These are phyloP conservation scores for Paramuricea clavata DNA, from an alignment of 92 coral and sea anemone species.

Conservation along the genomic window DNA sequence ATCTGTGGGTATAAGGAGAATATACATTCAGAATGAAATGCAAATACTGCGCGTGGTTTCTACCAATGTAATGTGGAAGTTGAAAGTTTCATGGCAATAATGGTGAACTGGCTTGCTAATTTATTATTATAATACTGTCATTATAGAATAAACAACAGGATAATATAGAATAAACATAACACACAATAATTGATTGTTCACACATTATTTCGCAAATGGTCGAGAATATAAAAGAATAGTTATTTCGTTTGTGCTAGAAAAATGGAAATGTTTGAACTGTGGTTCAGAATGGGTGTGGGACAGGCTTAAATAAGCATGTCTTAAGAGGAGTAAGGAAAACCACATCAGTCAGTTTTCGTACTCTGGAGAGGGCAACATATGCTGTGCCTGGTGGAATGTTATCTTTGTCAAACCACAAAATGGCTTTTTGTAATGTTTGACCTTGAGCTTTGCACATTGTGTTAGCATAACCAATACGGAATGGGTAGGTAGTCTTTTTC, in stretches of 20 bases:
- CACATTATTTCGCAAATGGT: not conserved
- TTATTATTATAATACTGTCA: not conserved
- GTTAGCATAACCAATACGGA: not conserved
- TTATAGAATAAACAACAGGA: too few relatives aligned
- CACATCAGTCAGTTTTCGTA: not conserved
- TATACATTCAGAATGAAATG: too few relatives aligned
- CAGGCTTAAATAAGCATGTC: not conserved
- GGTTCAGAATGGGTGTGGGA: not conserved
- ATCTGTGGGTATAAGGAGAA: not conserved
- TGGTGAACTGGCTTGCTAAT: not conserved
- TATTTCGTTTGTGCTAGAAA: too few relatives aligned
- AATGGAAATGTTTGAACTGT: not conserved
- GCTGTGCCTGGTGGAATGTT: constrained; percentile 28
- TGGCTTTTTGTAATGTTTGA: constrained; percentile 11
- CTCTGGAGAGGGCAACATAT: constrained; percentile 52
- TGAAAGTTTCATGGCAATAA: not conserved
- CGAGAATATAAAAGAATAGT: not conserved
- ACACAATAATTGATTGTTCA: too few relatives aligned
- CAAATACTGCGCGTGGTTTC: too few relatives aligned
- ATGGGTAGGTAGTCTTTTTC: not conserved
- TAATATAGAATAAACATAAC: too few relatives aligned
- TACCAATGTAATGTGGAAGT: not conserved
- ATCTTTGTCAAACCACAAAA: constrained; percentile 46
- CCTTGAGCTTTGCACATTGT: constrained; percentile 54
- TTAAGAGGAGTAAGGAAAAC: not conserved